Conservation (phyloP, 2,888 invertebrate species). For the Amphipoea lucens region DNA sequence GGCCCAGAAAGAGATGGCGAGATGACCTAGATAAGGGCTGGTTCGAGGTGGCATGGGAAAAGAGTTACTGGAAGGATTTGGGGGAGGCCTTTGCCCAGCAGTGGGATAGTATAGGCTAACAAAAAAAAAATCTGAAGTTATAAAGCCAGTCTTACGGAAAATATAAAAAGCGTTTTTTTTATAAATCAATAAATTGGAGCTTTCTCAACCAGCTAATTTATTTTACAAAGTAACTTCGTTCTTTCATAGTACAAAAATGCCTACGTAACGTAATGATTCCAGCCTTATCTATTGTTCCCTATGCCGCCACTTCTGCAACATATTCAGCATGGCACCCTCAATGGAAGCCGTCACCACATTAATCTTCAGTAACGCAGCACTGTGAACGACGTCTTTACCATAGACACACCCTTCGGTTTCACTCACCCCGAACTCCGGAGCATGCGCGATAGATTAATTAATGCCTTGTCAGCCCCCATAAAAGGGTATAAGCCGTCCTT, state of each 20-base stretch:
- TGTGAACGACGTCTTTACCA: conserved; percentile 18
- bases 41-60: too few relatives aligned
- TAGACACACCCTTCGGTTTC: conserved; percentile 25
- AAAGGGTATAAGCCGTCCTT: conserved; percentile 22
- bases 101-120: too few relatives aligned
- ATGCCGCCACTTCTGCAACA: background rate
- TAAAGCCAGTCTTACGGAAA: background rate
- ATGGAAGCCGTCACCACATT: conserved; percentile 9
- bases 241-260: background rate
- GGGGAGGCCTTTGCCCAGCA: too few relatives aligned
- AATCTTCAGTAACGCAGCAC: conserved; percentile 18
- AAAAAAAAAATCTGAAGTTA: background rate
- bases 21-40: too few relatives aligned
- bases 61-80: too few relatives aligned
- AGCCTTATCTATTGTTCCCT: background rate
- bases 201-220: background rate
- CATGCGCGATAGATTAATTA: conserved; percentile 46
- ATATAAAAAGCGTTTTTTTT: background rate
- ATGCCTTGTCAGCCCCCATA: conserved; percentile 28
- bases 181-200: background rate
- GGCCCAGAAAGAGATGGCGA: too few relatives aligned
- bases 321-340: background rate
- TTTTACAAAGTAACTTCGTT: background rate
- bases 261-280: background rate
- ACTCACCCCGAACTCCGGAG: background rate